Evolutionary conservation across 2,888 invertebrate species (phyloP), one percentile per base, ranked within the genome.

Genomic region (Brachypalpus laphriformis): DNA sequence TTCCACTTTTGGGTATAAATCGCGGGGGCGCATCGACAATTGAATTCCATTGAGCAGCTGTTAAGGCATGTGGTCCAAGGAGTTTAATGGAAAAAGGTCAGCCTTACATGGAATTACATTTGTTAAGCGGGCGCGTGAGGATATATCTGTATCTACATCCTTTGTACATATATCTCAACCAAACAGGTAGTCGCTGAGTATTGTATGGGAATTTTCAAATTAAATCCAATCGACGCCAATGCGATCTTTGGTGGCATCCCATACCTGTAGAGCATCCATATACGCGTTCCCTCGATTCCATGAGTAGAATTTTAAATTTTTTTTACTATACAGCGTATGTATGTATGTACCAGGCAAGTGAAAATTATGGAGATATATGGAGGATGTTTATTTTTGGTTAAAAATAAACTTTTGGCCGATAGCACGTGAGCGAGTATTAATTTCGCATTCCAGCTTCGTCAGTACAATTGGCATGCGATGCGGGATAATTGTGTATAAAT

Each of bases 331-430:
- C 49, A 71, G 42, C 51, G 28, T 57, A 56, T 16, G 11, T 47
- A 31, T 9, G n/a, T 47, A 25, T 25, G 25, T 25, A 25, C 3
- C 3, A 25, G 25, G 25, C 5, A 80, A 72, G 72, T 72, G 65
- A 59, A 72, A 66, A 51, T 66, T 80, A 80, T 80, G 71, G 71
- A 80, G 78, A 72, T 57, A 42, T 22, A 72, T 66, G 72, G 71
- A 80, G 78, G 71, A 80, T 80, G 71, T 72, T 80, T 80, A 65
- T 59, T 72, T 72, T 72, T 59, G 37, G 65, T 40, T 57, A 59
- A 65, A 65, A 28, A 65, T 65, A 66, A 65, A 66, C 37, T 34
- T 40, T 45, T 57, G 45, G 49, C 6, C 34, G 45, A 28, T 14
- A 16, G 51, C 72, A 72, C 47, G 28, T 40, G 40, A 57, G 37